Conservation (phyloP, 2,797 vertebrate genomes). For the Myripristis jacobus region DNA sequence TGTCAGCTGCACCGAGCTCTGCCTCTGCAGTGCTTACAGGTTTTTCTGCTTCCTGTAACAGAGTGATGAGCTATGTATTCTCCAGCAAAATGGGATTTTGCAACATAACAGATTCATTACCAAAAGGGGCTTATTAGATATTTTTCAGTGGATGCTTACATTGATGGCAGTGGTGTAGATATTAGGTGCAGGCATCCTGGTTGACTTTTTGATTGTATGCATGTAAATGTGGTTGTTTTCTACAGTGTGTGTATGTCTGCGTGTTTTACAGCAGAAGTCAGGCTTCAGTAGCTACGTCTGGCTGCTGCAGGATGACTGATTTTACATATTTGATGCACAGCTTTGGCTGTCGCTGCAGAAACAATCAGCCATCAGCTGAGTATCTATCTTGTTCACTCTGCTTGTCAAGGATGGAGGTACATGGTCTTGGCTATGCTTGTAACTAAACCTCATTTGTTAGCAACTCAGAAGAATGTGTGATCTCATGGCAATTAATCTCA, state of each 20-base stretch:
- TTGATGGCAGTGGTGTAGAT: background rate
- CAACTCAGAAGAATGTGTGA: background rate
- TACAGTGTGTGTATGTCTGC: background rate
- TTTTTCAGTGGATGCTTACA: conserved; percentile 13
- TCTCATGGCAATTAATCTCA: conserved; percentile 2
- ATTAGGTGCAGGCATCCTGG: background rate
- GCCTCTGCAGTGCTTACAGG: conserved; percentile 45
- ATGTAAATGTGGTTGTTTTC: conserved; percentile 3
- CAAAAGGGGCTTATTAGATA: background rate
- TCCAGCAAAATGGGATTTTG: background rate
- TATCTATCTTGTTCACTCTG: background rate
- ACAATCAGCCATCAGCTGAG: background rate
- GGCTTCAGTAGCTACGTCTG: conserved; percentile 13
- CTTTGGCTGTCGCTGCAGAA: conserved; percentile 24
- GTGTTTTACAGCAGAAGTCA: background rate
- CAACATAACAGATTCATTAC: background rate
- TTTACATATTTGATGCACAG: background rate
- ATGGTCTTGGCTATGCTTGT: background rate
- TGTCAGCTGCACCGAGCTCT: conserved; percentile 19
- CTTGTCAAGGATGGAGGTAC: conserved; percentile 5
- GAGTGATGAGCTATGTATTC: background rate
- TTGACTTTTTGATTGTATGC: background rate
- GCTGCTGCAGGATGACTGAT: conserved; percentile 27
- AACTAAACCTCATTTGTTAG: conserved; percentile 6
- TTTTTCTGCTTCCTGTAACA: conserved; percentile 64